Conservation (phyloP, 2,113 vertebrate species). For the Speoplatyrhinus poulsoni region DNA sequence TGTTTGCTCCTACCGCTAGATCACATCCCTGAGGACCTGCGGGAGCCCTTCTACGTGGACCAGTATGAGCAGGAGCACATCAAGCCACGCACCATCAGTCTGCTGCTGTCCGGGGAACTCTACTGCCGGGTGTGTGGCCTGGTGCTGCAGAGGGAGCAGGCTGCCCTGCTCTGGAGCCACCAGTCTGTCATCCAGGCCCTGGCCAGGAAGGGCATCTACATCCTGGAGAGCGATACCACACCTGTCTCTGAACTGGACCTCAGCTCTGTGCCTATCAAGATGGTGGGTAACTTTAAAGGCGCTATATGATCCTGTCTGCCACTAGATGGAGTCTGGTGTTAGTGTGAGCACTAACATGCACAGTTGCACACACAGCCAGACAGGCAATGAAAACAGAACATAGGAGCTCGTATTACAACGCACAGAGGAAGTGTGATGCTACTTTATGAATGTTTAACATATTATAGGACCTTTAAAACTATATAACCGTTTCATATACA, state of each 20-base stretch:
- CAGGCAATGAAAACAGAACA: no score
- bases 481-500: no score
- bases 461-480: no score
- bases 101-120: constrained; percentile 92
- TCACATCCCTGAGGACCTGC: constrained; percentile 92
- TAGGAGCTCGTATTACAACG: no score
- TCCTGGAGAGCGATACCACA: constrained; percentile 92
- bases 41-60: constrained; percentile 94
- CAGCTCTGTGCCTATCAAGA: constrained; percentile 88
- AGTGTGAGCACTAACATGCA: no score
- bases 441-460: no score
- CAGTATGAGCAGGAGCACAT: constrained; percentile 99
- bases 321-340: no score
- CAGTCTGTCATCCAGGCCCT: constrained; percentile 91
- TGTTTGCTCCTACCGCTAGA: constrained; percentile 72
- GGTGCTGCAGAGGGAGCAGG: constrained; percentile 95
- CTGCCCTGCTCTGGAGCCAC: constrained; percentile 88
- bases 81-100: constrained; percentile 90
- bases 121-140: constrained; percentile 94
- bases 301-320: background rate
- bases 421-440: no score
- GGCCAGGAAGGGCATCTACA: constrained; percentile 93
- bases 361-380: no score
- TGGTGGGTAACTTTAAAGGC: constrained; percentile 79
- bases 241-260: constrained; percentile 90